These are phyloP conservation scores for Linurgus olivaceus DNA, from an alignment of 2,797 vertebrate species.

Conservation along the genomic window DNA sequence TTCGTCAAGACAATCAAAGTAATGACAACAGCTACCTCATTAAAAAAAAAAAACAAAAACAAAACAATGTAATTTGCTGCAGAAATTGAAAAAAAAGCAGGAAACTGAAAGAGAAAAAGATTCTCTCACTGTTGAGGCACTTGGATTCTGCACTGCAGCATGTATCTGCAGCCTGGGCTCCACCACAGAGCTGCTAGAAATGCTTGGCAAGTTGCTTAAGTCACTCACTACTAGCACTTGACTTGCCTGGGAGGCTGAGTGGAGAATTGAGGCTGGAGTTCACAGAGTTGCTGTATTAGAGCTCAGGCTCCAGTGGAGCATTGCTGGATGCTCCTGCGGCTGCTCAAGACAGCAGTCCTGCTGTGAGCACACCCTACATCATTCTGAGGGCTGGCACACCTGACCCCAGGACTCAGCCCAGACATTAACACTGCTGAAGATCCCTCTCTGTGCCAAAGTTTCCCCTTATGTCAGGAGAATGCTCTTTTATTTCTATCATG, in stretches of 20 bases:
- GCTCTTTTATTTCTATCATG: background rate
- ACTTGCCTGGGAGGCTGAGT: background rate
- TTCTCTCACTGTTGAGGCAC: background rate
- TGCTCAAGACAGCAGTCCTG: background rate
- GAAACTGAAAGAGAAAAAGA: background rate
- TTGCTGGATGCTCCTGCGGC: background rate
- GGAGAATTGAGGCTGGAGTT: background rate
- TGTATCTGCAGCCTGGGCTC: background rate
- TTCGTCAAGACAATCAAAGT: background rate
- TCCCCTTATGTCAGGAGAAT: rapidly evolving
- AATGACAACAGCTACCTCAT: background rate
- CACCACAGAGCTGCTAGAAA: background rate
- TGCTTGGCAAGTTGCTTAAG: background rate
- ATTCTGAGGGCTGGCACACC: rapidly evolving
- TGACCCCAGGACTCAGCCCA: background rate
- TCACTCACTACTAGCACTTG: rapidly evolving
- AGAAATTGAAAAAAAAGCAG: background rate
- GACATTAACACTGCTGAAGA: background rate
- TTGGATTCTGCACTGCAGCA: background rate
- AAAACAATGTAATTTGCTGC: background rate
- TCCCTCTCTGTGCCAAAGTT: background rate
- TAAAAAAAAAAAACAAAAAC: background rate
- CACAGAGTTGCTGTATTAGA: background rate
- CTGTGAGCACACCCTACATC: rapidly evolving
- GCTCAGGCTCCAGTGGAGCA: background rate